Evolutionary conservation across 2,888 invertebrate genomes (phyloP).

Genomic region (Acronicta leporina): DNA sequence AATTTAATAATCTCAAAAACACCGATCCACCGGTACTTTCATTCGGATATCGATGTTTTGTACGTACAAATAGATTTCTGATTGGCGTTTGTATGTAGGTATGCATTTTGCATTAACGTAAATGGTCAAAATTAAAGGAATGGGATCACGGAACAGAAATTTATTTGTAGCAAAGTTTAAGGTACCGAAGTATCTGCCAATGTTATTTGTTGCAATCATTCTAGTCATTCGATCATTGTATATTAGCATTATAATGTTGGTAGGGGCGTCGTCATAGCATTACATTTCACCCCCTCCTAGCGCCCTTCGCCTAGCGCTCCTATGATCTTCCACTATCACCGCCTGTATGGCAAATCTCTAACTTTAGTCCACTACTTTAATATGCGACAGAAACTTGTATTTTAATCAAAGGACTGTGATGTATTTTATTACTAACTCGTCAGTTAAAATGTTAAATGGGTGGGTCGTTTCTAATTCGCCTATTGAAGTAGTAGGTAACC

Average conservation of each 20-base stretch:
- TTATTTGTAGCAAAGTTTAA: slow-evolving; percentile 61
- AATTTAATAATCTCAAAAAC: slow-evolving; percentile 59
- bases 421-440: slow-evolving; percentile 51
- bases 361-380: slow-evolving; percentile 70
- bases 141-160: slow-evolving; percentile 64
- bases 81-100: slow-evolving; percentile 51
- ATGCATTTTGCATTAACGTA: slow-evolving; percentile 52
- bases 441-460: slow-evolving; percentile 39
- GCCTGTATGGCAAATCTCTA: slow-evolving; percentile 78
- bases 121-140: slow-evolving; percentile 55
- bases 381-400: slow-evolving; percentile 65
- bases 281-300: slow-evolving; percentile 69
- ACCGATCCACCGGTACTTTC: slow-evolving; percentile 52
- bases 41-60: slow-evolving; percentile 49
- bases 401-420: slow-evolving; percentile 55
- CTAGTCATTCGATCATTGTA: slow-evolving; percentile 43
- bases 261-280: slow-evolving; percentile 58
- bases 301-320: slow-evolving; percentile 83
- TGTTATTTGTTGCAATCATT: slow-evolving; percentile 45
- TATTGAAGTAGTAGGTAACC: slow-evolving; percentile 72
- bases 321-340: slow-evolving; percentile 84
- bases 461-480: slow-evolving; percentile 60
- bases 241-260: slow-evolving; percentile 49
- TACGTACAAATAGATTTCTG: slow-evolving; percentile 66
- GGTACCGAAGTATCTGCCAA: slow-evolving; percentile 61